phyloP scores from a whole-genome alignment of 2,888 invertebrate genomes.

The Drymonia ruficornis region DNA sequence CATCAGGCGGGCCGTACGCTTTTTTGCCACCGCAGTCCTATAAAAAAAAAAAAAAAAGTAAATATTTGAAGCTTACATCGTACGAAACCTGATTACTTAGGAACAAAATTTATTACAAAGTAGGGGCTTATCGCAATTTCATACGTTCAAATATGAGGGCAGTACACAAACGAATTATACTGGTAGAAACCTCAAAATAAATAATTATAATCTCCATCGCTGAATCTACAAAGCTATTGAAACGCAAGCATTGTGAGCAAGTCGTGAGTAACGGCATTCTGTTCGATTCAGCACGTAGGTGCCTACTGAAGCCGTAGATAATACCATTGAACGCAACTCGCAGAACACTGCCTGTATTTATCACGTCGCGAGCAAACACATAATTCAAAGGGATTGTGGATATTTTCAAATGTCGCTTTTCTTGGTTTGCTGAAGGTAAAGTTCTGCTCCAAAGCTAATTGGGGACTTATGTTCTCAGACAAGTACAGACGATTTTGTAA shows the following conservation, averaged over 20 bases:
- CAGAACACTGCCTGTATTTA: not conserved
- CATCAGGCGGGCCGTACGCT: too few relatives aligned
- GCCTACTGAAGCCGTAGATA: not conserved
- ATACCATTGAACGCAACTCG: not conserved
- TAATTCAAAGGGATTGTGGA: not conserved
- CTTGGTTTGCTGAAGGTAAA: not conserved
- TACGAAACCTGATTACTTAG: too few relatives aligned
- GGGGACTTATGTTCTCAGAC: too few relatives aligned
- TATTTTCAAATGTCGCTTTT: not conserved
- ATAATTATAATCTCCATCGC: not conserved
- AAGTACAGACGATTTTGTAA: too few relatives aligned
- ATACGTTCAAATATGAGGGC: too few relatives aligned
- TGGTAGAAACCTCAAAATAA: not conserved
- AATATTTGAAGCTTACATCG: too few relatives aligned
- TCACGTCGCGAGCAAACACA: not conserved
- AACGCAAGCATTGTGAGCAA: not conserved
- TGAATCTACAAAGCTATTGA: not conserved
- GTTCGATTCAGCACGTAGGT: not conserved
- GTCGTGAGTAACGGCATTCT: not conserved
- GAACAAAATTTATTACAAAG: too few relatives aligned
- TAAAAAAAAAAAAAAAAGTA: too few relatives aligned
- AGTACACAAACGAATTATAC: not conserved
- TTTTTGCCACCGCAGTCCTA: too few relatives aligned
- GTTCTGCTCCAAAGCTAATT: too few relatives aligned
- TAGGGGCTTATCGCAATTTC: too few relatives aligned